Percentiles rank a stretch among this genome's conserved stretches.
phyloP scores from a whole-genome alignment of 1,140 invertebrate species.

The Lasioglossum albipes region DNA sequence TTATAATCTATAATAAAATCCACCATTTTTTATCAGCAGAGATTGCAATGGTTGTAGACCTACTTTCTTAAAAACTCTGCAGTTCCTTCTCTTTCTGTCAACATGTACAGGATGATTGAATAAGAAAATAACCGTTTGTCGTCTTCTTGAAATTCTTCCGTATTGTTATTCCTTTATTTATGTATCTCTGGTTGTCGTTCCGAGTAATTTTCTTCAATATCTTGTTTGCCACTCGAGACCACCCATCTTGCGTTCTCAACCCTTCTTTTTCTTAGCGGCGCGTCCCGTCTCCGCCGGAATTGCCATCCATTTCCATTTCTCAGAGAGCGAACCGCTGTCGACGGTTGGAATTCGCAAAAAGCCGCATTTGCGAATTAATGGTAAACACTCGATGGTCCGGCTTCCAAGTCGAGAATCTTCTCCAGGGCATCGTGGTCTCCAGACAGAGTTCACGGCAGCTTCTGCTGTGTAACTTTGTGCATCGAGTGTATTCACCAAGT shows the following conservation, averaged over 20 bases:
- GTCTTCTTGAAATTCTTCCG: neutral
- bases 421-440: neutral
- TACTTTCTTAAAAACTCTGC: too few species aligned
- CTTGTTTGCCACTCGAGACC: constrained; percentile 26
- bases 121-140: neutral
- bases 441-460: accelerated
- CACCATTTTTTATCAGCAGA: too few species aligned
- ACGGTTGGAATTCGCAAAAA: constrained; percentile 44
- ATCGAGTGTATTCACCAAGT: neutral
- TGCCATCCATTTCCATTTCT: constrained; percentile 28
- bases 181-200: neutral
- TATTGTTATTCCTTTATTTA: neutral
- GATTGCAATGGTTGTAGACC: too few species aligned
- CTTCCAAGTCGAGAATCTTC: constrained; percentile 7
- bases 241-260: neutral
- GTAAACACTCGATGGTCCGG: constrained; percentile 30
- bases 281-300: constrained; percentile 11
- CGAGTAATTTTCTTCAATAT: constrained; percentile 17
- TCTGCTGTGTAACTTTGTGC: neutral
- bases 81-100: too few species aligned
- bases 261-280: neutral
- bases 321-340: constrained; percentile 14
- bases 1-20: too few species aligned
- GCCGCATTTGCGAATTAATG: constrained; percentile 58
- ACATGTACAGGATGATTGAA: neutral